Evolutionary conservation across 2,888 invertebrate genomes (phyloP), one percentile per base, ranked within the genome.

Genomic region (Carterocephalus palaemon): DNA sequence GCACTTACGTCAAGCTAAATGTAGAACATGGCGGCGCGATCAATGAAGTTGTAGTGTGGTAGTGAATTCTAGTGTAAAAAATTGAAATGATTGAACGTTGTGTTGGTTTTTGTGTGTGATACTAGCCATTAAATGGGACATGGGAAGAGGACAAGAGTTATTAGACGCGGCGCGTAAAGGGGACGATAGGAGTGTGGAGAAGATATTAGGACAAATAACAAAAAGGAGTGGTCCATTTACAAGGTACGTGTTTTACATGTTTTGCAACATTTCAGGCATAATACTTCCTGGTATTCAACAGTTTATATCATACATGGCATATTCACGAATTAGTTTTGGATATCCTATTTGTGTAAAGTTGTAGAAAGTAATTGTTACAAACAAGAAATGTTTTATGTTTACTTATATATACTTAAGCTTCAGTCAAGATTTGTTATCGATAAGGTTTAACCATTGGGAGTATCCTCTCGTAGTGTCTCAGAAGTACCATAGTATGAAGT

Each of bases 111-210:
- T 75, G 74, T 80, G 79, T 71, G 74, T 80, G 74, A 65, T 70
- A 65, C 58, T 67, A 65, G 62, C 53, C 59, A 67, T 75, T 76
- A 70, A 70, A 82, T 81, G 82, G 86, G 82, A 77, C 75, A 98
- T 98, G 97, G 97, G 97, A 77, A 96, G 96, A 88, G 97, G 98
- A 86, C 96, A 97, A 86, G 97, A 98, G 88, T 91, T 98, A 82
- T 89, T 98, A 80, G 97, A 98, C 77, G 98, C 97, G 64, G 96
- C 97, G 60, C 92, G 97, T 68, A 95, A 92, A 88, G 98, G 97
- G 74, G 95, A 97, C 84, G 90, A 93, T 67, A 89, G 91, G 60
- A 91, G 93, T 64, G 95, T 97, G 58, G 96, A 97, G 83, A 97
- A 96, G 89, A 93, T 97, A 71, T 89, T 97, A 65, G 92, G 91